Base-by-base conservation (phyloP, 2,113 vertebrate genomes). In the Pseudorhombus dupliciocellatus region DNA sequence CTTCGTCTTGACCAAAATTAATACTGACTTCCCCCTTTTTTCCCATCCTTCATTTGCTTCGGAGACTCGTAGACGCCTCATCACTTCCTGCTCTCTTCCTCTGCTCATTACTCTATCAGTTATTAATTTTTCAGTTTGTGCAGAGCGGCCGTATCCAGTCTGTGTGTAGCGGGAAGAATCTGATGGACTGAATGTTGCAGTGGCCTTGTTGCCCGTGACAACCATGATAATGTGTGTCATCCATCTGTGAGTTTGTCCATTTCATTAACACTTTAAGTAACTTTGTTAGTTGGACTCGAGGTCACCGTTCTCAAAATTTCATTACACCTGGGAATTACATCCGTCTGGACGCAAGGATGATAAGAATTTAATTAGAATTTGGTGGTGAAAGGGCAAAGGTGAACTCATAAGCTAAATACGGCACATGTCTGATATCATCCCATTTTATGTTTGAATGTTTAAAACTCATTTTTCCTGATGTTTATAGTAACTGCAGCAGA, bases 21-120 rank as follows among this genome's bases (percentile, higher is more conserved):
- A 61, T 60, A 59, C 61, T 76, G 81, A 79, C 57, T 67, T 79
- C 40, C 71, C 20, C 71, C 20, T 69, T 70, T 67, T 79, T 25
- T 44, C 71, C 71, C 20, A 65, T 73, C 55, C 44, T 70, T 57
- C 37, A 58, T 69, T 24, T 61, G 50, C 25, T 57, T 51, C 3
- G 42, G 57, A 85, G 75, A 77, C 79, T 24, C n/a, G 11, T 10
- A 14, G 70, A 83, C 30, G 65, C 70, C 52, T 79, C 62, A 16
- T 79, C 30, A 70, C 70, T 70, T 65, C 24, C 56, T 26, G 54
- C 60, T 61, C 22, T 71, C 50, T n/a, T 70, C 65, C 73, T 30
- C 30, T 68, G 16, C 54, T 75, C 64, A 42, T 73, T 37, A 37
- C 28, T 60, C 59, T 64, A 31, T 53, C 6, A 10, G 52, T 76